A percentile compares a stretch with the other conserved stretches of the same genome.
These are phyloP conservation scores for Scaptomyza caliginosa DNA, from an alignment of 2,888 invertebrate species.

Conservation along the genomic window DNA sequence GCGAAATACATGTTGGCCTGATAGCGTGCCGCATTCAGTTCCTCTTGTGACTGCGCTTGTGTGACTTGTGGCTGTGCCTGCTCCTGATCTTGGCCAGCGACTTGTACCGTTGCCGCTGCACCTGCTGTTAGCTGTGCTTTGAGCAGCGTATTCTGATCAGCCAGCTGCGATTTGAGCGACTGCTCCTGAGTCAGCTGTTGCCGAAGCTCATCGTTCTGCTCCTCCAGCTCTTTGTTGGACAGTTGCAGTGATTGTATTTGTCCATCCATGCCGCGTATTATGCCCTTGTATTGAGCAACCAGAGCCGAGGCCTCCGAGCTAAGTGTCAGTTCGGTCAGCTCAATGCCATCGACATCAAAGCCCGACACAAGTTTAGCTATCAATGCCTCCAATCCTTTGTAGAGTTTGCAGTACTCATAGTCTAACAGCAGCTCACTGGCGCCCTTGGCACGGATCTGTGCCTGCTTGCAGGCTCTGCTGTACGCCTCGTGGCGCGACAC, in stretches of 20 bases:
- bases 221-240: conserved; percentile 69
- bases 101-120: conserved; percentile 68
- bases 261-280: conserved; percentile 95
- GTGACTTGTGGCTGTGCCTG: background rate
- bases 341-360: conserved; percentile 85
- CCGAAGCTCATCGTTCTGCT: conserved; percentile 79
- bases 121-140: conserved; percentile 88
- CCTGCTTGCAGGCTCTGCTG: conserved; percentile 95
- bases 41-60: conserved; percentile 39
- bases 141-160: conserved; percentile 94
- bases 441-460: conserved; percentile 92
- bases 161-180: conserved; percentile 89
- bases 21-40: conserved; percentile 72
- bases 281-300: conserved; percentile 91
- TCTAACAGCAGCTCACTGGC: conserved; percentile 94
- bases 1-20: conserved; percentile 80
- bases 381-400: conserved; percentile 90
- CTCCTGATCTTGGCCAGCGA: background rate
- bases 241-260: conserved; percentile 85
- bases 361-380: conserved; percentile 85
- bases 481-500: conserved; percentile 96
- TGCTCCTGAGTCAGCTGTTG: conserved; percentile 88
- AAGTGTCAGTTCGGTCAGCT: conserved; percentile 84
- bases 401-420: conserved; percentile 96
- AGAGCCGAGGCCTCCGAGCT: conserved; percentile 83